Percentiles rank a stretch among this genome's conserved stretches.
phyloP scores from a whole-genome alignment of 2,797 vertebrate species.

The Buceros bicornis region DNA sequence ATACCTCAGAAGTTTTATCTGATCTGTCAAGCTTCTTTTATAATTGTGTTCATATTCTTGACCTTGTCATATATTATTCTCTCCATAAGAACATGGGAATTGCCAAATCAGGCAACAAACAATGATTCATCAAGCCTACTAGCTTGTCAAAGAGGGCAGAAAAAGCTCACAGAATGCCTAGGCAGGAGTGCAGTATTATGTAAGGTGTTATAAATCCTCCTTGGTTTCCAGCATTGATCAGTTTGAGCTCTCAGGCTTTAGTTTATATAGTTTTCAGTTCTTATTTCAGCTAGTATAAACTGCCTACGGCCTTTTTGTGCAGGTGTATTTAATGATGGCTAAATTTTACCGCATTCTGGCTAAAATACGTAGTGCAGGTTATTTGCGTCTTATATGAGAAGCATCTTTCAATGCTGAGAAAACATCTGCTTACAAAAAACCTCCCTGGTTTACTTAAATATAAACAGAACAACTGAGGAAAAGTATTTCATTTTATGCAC shows the following conservation, averaged over 20 bases:
- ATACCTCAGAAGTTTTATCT: conserved; percentile 28
- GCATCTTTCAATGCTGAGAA: neutral
- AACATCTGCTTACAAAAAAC: neutral
- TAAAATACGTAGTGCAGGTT: neutral
- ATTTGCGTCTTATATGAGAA: neutral
- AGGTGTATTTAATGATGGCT: neutral
- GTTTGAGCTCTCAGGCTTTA: conserved; percentile 30
- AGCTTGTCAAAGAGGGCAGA: conserved; percentile 56
- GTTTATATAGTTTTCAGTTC: neutral
- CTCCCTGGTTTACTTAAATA: neutral
- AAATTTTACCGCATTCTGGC: neutral
- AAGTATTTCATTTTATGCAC: neutral
- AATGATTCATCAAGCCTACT: conserved; percentile 47
- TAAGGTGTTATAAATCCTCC: conserved; percentile 26
- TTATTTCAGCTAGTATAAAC: neutral
- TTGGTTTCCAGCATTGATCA: conserved; percentile 50
- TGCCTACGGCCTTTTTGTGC: neutral
- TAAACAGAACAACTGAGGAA: neutral
- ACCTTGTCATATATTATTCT: conserved; percentile 65
- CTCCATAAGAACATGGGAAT: conserved; percentile 46
- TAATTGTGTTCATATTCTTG: conserved; percentile 58
- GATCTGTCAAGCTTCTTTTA: conserved; percentile 59
- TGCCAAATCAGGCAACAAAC: conserved; percentile 64
- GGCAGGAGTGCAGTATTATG: conserved; percentile 8
- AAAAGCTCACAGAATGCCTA: conserved; percentile 34